Conservation (phyloP, 2,888 invertebrate genomes). For the Leistus spinibarbis region DNA sequence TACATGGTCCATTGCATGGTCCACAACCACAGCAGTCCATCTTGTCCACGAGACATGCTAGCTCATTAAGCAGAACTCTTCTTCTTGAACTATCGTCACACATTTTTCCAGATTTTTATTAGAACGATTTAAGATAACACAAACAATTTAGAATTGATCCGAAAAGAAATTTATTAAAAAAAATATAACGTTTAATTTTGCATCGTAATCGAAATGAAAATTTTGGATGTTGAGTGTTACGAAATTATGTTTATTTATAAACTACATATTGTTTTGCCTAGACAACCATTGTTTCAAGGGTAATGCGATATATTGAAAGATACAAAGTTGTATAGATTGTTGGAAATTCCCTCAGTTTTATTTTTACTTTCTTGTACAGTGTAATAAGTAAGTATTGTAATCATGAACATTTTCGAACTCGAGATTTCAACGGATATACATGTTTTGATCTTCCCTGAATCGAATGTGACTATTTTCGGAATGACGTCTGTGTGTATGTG, state of each 20-base stretch:
- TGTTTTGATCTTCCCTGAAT: no score
- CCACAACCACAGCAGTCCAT: conserved; percentile 44
- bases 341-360: no score
- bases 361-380: no score
- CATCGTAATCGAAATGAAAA: conserved; percentile 20
- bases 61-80: conserved; percentile 49
- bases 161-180: not conserved
- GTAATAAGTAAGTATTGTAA: no score
- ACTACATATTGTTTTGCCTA: conserved; percentile 21
- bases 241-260: conserved; percentile 19
- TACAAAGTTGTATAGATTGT: no score
- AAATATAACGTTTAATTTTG: conserved; percentile 16
- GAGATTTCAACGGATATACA: no score
- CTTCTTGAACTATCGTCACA: conserved; percentile 45
- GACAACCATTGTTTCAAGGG: not conserved
- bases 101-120: conserved; percentile 12
- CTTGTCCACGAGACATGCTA: conserved; percentile 51
- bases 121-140: not conserved
- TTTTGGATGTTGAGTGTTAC: conserved; percentile 20
- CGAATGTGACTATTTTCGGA: no score
- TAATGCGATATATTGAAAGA: not conserved
- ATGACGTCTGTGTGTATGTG: no score
- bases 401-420: no score
- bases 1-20: conserved; percentile 52
- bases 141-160: not conserved